phyloP scores from a whole-genome alignment of 2,888 invertebrate genomes.

The Calameuta filiformis region DNA sequence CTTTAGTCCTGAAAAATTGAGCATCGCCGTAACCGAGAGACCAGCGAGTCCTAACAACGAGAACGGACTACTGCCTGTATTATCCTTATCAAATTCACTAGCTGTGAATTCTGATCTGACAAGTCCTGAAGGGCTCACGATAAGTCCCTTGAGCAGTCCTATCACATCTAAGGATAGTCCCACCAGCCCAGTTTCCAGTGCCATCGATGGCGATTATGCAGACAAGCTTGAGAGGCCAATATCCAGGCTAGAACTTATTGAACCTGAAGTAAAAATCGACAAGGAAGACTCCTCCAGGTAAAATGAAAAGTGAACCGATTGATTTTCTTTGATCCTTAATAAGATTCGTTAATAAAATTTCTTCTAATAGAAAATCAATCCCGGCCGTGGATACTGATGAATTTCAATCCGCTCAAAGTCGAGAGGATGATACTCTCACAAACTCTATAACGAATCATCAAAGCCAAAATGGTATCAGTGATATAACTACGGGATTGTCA shows the following conservation, averaged over 20 bases:
- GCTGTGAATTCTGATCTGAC: conserved; percentile 44
- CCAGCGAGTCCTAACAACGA: conserved; percentile 34
- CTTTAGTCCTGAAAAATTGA: conserved; percentile 19
- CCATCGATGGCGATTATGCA: conserved; percentile 67
- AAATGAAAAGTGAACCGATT: neutral
- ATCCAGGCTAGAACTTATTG: conserved; percentile 9
- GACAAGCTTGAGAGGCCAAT: conserved; percentile 67
- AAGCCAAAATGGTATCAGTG: conserved; percentile 35
- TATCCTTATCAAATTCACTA: conserved; percentile 37
- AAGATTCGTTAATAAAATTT: neutral
- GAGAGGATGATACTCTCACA: conserved; percentile 16
- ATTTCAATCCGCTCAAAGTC: conserved; percentile 10
- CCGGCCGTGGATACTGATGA: conserved; percentile 7
- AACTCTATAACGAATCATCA: conserved; percentile 17
- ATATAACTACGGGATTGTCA: conserved; percentile 41
- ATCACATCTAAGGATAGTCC: conserved; percentile 70
- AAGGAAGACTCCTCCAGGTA: conserved; percentile 10
- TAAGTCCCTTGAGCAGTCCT: conserved; percentile 49
- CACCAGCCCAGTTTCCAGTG: conserved; percentile 68
- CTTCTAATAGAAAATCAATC: conserved; percentile 1
- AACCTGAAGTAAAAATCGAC: neutral
- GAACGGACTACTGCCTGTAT: conserved; percentile 24
- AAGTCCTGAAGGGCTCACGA: conserved; percentile 46
- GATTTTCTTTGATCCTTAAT: neutral
- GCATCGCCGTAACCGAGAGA: conserved; percentile 25